Percentiles rank a stretch among this genome's conserved stretches.
Evolutionary conservation across 2,888 invertebrate species (phyloP).

Genomic region (Lordiphosa andalusiaca): DNA sequence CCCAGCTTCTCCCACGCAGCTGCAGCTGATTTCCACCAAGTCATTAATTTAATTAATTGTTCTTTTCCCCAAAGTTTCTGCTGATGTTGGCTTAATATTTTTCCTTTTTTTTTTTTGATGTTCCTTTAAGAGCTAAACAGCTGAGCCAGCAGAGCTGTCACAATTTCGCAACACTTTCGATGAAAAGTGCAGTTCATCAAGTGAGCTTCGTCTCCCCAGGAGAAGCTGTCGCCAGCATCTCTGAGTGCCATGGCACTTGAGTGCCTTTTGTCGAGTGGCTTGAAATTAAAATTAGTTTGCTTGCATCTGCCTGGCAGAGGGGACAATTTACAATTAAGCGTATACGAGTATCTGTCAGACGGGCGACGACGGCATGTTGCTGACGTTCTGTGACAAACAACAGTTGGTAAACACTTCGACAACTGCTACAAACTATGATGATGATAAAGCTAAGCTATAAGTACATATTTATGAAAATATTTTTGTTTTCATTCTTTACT

Average conservation of each 20-base stretch:
- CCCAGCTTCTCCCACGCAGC: slow-evolving; percentile 9
- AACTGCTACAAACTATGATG: neutral
- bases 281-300: slow-evolving; percentile 47
- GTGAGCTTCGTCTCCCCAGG: slow-evolving; percentile 6
- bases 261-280: slow-evolving; percentile 40
- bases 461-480: too few species aligned
- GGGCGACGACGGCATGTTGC: slow-evolving; percentile 6
- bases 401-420: slow-evolving; percentile 54
- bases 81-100: slow-evolving; percentile 54
- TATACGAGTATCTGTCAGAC: slow-evolving; percentile 53
- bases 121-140: slow-evolving; percentile 36
- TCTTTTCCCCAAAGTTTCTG: slow-evolving; percentile 29
- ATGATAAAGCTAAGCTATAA: too few species aligned
- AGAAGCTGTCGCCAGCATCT: neutral
- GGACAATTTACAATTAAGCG: slow-evolving; percentile 42
- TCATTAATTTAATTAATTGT: slow-evolving; percentile 70
- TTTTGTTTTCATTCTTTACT: too few species aligned
- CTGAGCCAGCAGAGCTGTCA: slow-evolving; percentile 41
- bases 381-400: slow-evolving; percentile 51
- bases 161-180: slow-evolving; percentile 45
- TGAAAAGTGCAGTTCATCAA: slow-evolving; percentile 55
- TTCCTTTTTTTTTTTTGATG: slow-evolving; percentile 26
- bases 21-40: slow-evolving; percentile 45
- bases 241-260: slow-evolving; percentile 31
- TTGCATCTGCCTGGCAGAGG: slow-evolving; percentile 15